Evolutionary conservation across 2,888 invertebrate species (phyloP), one percentile per base, ranked within the genome.

Genomic region (Cepaea hortensis): DNA sequence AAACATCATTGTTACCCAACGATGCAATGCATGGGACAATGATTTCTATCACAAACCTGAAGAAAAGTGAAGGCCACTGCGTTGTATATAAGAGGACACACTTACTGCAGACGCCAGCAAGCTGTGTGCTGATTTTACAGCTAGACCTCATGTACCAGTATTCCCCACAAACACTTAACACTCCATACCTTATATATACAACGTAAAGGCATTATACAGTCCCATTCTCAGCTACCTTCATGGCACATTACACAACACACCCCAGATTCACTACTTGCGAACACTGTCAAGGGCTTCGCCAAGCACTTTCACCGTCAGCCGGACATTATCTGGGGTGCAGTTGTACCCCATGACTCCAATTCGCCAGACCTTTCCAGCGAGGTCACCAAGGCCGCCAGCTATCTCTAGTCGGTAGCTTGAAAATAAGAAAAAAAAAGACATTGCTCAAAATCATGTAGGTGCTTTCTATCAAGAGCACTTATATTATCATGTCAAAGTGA

Each of bases 311-410:
- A 95, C 91, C 4, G 94, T 93, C 15, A 92, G 90, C 48, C 93
- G 91, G 0, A 95, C 95, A 80, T 94, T 95, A 61, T 94, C 94
- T 6, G 93, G 93, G 5, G 93, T 95, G n/a, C 95, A 95, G 92
- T 97, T 97, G 88, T 95, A 95, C 3, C 98, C 98, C 97, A 98
- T 97, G n/a, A 98, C 94, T 1, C 98, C 98, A 89, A 98, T 96
- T 20, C 98, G 96, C 91, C 98, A 96, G 0, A 97, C 96, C 91
- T 97, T 96, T 62, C 97, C 97, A 0, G 95, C 96, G 0, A 97
- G 97, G 0, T 97, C 97, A 0, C 98, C 98, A 23, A 98, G 95
- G 0, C 98, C 98, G 7, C 96, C 97, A 90, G 97, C 96, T 88
- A 98, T 96, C 92, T 98, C 96, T 65, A 98, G 95, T 87, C 95